Percentiles rank a stretch among this genome's conserved stretches.
Conservation (phyloP, 1,140 invertebrate species). For the Piezodorus guildinii region DNA sequence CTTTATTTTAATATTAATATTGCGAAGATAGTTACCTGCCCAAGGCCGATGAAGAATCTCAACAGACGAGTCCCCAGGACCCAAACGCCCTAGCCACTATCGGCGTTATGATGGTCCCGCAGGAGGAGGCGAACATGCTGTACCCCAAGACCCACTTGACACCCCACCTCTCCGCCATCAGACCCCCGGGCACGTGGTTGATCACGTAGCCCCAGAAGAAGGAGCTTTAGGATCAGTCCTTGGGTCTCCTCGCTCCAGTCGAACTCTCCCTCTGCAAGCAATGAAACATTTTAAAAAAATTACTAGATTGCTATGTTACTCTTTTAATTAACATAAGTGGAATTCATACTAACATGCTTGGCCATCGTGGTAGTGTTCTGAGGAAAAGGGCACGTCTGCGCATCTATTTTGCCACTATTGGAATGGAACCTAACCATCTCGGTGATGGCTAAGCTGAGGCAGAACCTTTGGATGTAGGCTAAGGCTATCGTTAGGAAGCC, state of each 20-base stretch:
- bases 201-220: slow-evolving; percentile 48
- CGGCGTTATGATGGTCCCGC: slow-evolving; percentile 39
- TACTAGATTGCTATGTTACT: too few species aligned
- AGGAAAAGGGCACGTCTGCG: slow-evolving; percentile 27
- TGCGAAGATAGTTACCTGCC: not conserved
- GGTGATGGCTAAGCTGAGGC: slow-evolving; percentile 79
- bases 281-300: too few species aligned
- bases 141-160: slow-evolving; percentile 43
- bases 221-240: slow-evolving; percentile 39
- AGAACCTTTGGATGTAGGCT: slow-evolving; percentile 79
- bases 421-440: slow-evolving; percentile 51
- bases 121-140: slow-evolving; percentile 36
- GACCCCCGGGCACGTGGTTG: slow-evolving; percentile 46
- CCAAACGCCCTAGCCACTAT: slow-evolving; percentile 31
- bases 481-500: slow-evolving; percentile 71
- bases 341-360: too few species aligned
- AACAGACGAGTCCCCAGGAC: slow-evolving; percentile 34
- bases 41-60: slow-evolving; percentile 38
- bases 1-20: too few species aligned
- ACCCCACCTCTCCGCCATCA: slow-evolving; percentile 41
- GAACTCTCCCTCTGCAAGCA: slow-evolving; percentile 37
- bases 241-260: slow-evolving; percentile 30
- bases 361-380: not conserved
- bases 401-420: slow-evolving; percentile 24
- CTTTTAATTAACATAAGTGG: too few species aligned